A percentile compares a stretch with the other conserved stretches of the same genome.
Conservation (phyloP, 2,797 vertebrate genomes). For the Tragopan temminckii region DNA sequence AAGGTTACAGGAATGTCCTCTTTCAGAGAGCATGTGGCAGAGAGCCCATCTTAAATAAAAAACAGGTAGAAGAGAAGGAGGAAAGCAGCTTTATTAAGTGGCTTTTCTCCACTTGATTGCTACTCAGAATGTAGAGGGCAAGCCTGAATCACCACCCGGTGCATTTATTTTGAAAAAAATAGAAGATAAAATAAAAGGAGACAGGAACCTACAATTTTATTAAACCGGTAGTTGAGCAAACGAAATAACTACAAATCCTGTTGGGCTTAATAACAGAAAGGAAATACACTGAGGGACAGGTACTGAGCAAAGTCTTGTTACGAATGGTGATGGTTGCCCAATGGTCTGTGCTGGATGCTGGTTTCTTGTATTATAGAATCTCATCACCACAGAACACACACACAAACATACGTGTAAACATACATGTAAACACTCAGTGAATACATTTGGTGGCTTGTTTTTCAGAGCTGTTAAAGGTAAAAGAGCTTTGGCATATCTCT, state of each 20-base stretch:
- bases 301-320: background rate
- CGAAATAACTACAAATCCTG: background rate
- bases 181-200: background rate
- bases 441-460: background rate
- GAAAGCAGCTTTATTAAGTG: background rate
- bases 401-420: rapidly evolving
- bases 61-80: background rate
- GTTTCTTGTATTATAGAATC: background rate
- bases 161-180: background rate
- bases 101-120: background rate
- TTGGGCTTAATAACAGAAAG: background rate
- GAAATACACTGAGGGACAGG: background rate
- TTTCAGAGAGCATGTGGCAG: constrained; percentile 5
- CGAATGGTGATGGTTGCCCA: background rate
- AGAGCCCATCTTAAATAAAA: constrained; percentile 13
- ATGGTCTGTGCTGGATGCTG: background rate
- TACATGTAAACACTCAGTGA: background rate
- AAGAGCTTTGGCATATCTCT: background rate
- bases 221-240: background rate
- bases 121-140: background rate
- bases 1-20: constrained; percentile 6
- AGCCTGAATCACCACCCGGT: background rate
- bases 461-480: background rate
- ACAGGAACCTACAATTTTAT: background rate
- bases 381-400: background rate